phyloP scores from a whole-genome alignment of 1,140 invertebrate genomes.

The Melitaea cinxia region DNA sequence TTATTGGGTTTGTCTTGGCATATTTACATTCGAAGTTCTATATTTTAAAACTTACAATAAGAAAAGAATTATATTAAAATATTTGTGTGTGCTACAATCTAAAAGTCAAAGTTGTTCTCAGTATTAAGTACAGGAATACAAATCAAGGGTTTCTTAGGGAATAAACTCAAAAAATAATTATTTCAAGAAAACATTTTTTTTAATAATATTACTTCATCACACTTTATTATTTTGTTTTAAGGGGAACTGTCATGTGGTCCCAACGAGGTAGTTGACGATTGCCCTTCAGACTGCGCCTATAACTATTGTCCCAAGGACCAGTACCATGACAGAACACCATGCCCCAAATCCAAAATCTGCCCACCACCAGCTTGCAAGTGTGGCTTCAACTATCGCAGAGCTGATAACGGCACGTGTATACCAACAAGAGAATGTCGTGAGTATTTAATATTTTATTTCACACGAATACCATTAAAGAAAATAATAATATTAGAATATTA shows the following conservation, averaged over 20 bases:
- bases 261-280: conserved; percentile 47
- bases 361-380: conserved; percentile 49
- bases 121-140: too few species aligned
- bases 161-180: too few species aligned
- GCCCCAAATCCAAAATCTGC: conserved; percentile 32
- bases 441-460: conserved; percentile 34
- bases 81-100: too few species aligned
- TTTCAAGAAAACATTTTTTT: too few species aligned
- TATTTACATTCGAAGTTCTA: too few species aligned
- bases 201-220: too few species aligned
- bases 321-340: conserved; percentile 21
- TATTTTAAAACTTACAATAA: too few species aligned
- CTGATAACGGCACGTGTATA: conserved; percentile 50
- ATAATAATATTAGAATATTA: not conserved
- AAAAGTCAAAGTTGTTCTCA: too few species aligned
- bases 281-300: conserved; percentile 42
- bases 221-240: conserved; percentile 17
- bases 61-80: too few species aligned
- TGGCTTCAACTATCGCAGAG: conserved; percentile 42
- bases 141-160: too few species aligned
- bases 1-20: too few species aligned
- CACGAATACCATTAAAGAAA: too few species aligned
- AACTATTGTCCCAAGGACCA: conserved; percentile 46
- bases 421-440: conserved; percentile 57
- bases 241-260: conserved; percentile 39